A percentile compares a stretch with the other conserved stretches of the same genome.
Evolutionary conservation across 2,797 vertebrate genomes (phyloP).

Genomic region (Manis javanica): DNA sequence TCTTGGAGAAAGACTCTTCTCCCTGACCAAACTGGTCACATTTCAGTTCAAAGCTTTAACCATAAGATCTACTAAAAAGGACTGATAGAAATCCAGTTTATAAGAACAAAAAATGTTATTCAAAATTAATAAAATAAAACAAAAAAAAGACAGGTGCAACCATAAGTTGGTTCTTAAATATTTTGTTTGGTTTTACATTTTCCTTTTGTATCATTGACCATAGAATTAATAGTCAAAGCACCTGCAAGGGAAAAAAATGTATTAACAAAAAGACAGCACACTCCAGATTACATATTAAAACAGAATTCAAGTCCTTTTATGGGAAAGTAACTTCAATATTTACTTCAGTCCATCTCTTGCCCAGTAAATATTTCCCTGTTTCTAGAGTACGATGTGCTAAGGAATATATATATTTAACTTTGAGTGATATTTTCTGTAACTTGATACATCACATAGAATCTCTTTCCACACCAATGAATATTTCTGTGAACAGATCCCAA

Average conservation of each 20-base stretch:
- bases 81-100: neutral
- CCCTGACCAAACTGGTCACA: neutral
- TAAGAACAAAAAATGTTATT: neutral
- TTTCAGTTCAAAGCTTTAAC: neutral
- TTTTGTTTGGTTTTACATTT: neutral
- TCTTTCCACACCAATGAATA: neutral
- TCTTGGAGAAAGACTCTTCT: neutral
- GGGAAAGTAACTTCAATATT: slow-evolving; percentile 62
- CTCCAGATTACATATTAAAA: slow-evolving; percentile 39
- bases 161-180: slow-evolving; percentile 32
- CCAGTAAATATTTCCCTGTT: slow-evolving; percentile 58
- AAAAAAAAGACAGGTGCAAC: neutral
- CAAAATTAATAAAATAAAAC: neutral
- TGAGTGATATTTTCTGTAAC: slow-evolving; percentile 58
- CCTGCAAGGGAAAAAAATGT: slow-evolving; percentile 12
- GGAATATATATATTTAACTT: slow-evolving; percentile 56
- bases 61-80: neutral
- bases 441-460: slow-evolving; percentile 42
- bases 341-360: slow-evolving; percentile 53
- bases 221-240: slow-evolving; percentile 45
- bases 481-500: neutral
- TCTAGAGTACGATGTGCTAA: slow-evolving; percentile 19
- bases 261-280: neutral
- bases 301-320: slow-evolving; percentile 57
- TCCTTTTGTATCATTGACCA: neutral